Base-by-base conservation (phyloP, 2,888 invertebrate species). In the Microctonus brassicae region DNA sequence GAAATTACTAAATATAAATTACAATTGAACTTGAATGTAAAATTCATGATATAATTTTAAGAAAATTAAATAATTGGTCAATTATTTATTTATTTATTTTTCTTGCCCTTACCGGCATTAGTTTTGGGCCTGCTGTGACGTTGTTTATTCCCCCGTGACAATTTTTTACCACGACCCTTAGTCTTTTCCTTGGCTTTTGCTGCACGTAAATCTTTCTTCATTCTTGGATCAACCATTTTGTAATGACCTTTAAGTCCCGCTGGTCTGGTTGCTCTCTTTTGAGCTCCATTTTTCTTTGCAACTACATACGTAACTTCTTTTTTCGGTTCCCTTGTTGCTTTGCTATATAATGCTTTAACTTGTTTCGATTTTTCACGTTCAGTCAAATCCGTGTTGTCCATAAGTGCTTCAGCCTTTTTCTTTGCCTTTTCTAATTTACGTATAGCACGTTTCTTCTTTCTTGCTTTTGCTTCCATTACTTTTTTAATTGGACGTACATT, bases 401-500 rank as follows among this genome's bases (percentile, higher is more conserved):
- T 92, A 29, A 99, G 91, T n/a, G 93, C 91, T 86, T 99, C 98
- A 0, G 97, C 95, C 88, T 96, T 97, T 90, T 99, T 99, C 89
- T 97, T 95, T 0, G 97, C 98, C 82, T 94, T 96, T 77, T 97
- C 96, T 88, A 99, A 88, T 85, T 94, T 94, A 83, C 92, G 94
- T 72, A 95, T 86, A 75, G 95, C 93, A 77, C 97, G 94, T 88
- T 93, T 94, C 93, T 98, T 97, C 91, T 99, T 99, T 69, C 99
- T 93, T 0, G 97, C 97, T 89, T 97, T 99, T 0, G 99, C 99
- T 89, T 99, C 98, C 78, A 97, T 92, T 0, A 99, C 95, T 89
- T 99, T 99, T 89, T 99, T 99, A 75, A 99, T 97, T 13, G 99
- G 97, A 74, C 97, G 91, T 0, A 94, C 95, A 88, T 99, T 97